These are phyloP conservation scores for Mactra quadrangularis DNA, from an alignment of 1,140 invertebrate genomes.

Conservation along the genomic window DNA sequence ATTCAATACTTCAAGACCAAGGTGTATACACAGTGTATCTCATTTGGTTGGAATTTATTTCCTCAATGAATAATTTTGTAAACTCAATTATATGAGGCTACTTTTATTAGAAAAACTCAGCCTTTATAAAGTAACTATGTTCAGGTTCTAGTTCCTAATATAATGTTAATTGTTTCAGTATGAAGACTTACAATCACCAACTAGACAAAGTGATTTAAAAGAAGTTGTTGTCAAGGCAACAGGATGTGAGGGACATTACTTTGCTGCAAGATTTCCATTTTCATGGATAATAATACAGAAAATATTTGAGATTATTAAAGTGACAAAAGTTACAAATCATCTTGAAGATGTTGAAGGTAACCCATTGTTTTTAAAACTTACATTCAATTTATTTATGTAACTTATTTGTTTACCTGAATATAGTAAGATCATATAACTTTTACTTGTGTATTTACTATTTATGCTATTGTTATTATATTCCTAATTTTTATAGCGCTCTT, in stretches of 20 bases:
- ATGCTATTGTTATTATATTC: not conserved
- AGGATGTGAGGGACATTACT: conserved; percentile 57
- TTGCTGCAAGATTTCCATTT: conserved; percentile 69
- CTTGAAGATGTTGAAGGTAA: conserved; percentile 14
- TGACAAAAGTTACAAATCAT: not conserved
- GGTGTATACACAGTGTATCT: too few relatives aligned
- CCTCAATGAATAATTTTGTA: too few relatives aligned
- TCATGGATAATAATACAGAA: conserved; percentile 68
- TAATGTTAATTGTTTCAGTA: too few relatives aligned
- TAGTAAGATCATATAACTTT: too few relatives aligned
- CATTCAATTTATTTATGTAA: not conserved
- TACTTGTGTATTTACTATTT: not conserved
- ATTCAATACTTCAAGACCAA: too few relatives aligned
- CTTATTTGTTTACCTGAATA: too few relatives aligned
- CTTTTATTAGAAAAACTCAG: too few relatives aligned
- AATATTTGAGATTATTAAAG: not conserved
- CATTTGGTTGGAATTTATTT: too few relatives aligned
- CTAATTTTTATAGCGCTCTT: not conserved
- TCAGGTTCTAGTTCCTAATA: too few relatives aligned
- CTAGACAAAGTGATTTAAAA: conserved; percentile 41
- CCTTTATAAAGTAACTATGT: too few relatives aligned
- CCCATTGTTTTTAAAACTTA: not conserved
- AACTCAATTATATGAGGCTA: too few relatives aligned
- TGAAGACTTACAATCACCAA: conserved; percentile 56
- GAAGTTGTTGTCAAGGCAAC: conserved; percentile 65